Evolutionary conservation across 2,888 invertebrate genomes (phyloP).

Genomic region (Melanargia galathea): DNA sequence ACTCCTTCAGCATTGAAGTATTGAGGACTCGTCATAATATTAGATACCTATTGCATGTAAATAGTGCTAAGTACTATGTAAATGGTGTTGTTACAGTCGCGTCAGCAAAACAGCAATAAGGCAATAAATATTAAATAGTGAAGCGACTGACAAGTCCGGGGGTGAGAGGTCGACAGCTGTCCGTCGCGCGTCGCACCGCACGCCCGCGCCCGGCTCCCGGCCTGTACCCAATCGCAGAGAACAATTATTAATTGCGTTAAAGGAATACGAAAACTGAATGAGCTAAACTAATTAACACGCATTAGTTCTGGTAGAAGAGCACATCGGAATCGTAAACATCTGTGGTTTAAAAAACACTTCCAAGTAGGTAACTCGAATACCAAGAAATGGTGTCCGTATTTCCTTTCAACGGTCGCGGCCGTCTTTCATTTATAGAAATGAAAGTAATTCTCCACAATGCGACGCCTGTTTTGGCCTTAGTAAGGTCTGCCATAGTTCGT

Average conservation of each 20-base stretch:
- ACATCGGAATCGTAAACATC: conserved; percentile 1
- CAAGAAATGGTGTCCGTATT: neutral
- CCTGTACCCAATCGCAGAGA: neutral
- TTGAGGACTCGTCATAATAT: neutral
- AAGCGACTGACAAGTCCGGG: neutral
- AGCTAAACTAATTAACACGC: neutral
- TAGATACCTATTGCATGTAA: no score
- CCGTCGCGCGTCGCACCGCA: no score
- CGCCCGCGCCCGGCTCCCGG: neutral
- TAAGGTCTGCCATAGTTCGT: no score
- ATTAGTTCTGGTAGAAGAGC: neutral
- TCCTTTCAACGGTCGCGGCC: neutral
- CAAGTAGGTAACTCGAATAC: neutral
- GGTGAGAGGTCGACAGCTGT: neutral
- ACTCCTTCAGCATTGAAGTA: no score
- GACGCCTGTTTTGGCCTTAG: no score
- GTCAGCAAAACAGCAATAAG: neutral
- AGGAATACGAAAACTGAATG: neutral
- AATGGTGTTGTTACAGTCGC: neutral
- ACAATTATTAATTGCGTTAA: neutral
- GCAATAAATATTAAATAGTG: conserved; percentile 6
- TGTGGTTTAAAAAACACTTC: neutral
- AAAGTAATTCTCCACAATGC: no score
- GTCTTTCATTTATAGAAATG: no score
- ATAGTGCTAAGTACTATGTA: no score